A percentile compares a stretch with the other conserved stretches of the same genome.
These are phyloP conservation scores for Cantharis lateralis DNA, from an alignment of 2,888 invertebrate species.

Conservation along the genomic window DNA sequence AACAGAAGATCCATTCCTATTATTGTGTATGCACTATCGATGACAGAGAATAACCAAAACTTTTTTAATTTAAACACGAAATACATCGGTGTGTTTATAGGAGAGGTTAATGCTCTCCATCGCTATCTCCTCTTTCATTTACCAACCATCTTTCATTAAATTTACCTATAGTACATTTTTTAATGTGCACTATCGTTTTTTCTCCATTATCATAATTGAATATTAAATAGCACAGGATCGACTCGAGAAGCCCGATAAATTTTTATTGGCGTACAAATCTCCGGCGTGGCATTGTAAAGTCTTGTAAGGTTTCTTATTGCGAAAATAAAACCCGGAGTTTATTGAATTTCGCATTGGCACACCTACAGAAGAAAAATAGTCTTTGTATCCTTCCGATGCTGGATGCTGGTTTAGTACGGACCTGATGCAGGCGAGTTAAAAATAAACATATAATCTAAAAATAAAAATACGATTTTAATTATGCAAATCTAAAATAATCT, in stretches of 20 bases:
- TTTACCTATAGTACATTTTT: not conserved
- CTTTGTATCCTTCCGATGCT: not conserved
- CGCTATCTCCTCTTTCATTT: not conserved
- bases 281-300: not conserved
- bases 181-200: not conserved
- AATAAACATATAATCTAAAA: conserved; percentile 8
- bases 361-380: not conserved
- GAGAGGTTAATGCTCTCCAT: conserved; percentile 20
- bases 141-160: not conserved
- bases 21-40: conserved; percentile 20
- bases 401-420: not conserved
- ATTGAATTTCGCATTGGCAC: not conserved
- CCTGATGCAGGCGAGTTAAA: not conserved
- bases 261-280: not conserved
- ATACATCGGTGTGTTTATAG: conserved; percentile 16
- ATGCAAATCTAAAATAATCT: conserved; percentile 18
- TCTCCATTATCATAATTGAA: not conserved
- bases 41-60: conserved; percentile 20
- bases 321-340: not conserved
- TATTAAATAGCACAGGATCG: not conserved
- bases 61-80: conserved; percentile 24
- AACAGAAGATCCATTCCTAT: conserved; percentile 1
- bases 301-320: not conserved
- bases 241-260: not conserved
- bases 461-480: conserved; percentile 10